Base-by-base conservation (phyloP, 2,113 vertebrate genomes). In the Solea solea region DNA sequence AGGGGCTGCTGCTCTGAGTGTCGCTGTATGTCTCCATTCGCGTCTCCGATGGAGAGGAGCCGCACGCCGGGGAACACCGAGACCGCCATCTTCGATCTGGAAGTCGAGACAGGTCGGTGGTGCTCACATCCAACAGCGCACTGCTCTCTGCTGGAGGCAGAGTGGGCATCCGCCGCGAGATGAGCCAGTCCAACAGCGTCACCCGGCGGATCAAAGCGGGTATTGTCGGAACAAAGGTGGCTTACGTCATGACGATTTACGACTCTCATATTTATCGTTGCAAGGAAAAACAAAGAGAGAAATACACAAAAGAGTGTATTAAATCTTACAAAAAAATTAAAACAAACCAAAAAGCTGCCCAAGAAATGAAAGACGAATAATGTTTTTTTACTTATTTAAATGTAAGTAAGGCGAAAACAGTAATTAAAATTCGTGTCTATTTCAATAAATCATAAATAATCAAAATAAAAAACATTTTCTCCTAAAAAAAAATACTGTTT, bases 41-140 rank as follows among this genome's bases (percentile, higher is more conserved):
- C 96, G 92, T 97, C 96, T 91, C 96, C 96, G 81, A 97, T 97
- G 66, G 96, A 96, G 88, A 97, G 95, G 83, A 97, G 96, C 90
- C 96, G 95, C 95, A 96, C 95, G 94, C 96, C 95, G 86, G 93
- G 92, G 89, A 96, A 97, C 93, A 96, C 95, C 73, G 96, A 96
- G 94, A 96, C 94, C 90, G 95, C 92, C 94, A 95, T 95, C 91
- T 95, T 94, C 90, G 86, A 91, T 91, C 86, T 93, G 82, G 88
- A 87, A 89, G 87, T 90, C 84, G 86, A 89, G 83, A 82, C 85
- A 82, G 80, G 69, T 85, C 81, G 76, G 78, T 67, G 71, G 77
- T 73, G 86, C 86, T 86, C 84, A 86, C 89, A 82, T 91, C 90
- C 88, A 86, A 81, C 67, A 78, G 61, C 76, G 75, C 85, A 81